Percentiles rank a stretch among this genome's conserved stretches.
Conservation (phyloP, 2,113 vertebrate genomes). For the Pomatorhinus ruficollis region DNA sequence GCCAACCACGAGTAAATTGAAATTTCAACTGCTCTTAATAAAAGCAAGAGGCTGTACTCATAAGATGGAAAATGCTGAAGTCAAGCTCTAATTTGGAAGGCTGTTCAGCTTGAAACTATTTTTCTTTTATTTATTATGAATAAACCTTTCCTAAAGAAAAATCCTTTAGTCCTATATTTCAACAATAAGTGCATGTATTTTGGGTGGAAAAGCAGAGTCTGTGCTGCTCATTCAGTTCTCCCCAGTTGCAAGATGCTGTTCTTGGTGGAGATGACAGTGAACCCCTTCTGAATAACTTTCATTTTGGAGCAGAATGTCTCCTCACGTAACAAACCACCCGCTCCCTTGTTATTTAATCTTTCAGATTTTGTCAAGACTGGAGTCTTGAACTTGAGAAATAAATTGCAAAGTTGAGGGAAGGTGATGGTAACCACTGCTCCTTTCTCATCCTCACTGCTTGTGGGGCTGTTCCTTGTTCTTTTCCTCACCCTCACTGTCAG, state of each 20-base stretch:
- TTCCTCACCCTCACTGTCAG: neutral
- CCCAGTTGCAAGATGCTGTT: neutral
- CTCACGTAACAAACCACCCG: neutral
- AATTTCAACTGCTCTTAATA: slow-evolving; percentile 16
- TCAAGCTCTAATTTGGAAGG: slow-evolving; percentile 9
- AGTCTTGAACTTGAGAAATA: neutral
- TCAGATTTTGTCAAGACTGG: neutral
- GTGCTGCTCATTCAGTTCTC: neutral
- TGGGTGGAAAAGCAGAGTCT: neutral
- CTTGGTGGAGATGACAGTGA: neutral
- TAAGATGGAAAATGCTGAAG: neutral
- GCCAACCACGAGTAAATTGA: neutral
- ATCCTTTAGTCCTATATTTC: neutral
- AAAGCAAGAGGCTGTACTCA: neutral
- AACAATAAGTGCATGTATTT: neutral
- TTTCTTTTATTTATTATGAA: slow-evolving; percentile 26
- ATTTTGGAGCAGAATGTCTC: neutral
- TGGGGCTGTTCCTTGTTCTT: neutral
- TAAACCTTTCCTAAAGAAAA: neutral
- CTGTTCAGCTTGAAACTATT: neutral
- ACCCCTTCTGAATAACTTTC: neutral
- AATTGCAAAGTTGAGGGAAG: neutral
- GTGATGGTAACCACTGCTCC: neutral
- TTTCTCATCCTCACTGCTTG: neutral
- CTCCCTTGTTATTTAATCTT: neutral